Conservation (phyloP, 2,797 vertebrate species). For the Acipenser ruthenus region DNA sequence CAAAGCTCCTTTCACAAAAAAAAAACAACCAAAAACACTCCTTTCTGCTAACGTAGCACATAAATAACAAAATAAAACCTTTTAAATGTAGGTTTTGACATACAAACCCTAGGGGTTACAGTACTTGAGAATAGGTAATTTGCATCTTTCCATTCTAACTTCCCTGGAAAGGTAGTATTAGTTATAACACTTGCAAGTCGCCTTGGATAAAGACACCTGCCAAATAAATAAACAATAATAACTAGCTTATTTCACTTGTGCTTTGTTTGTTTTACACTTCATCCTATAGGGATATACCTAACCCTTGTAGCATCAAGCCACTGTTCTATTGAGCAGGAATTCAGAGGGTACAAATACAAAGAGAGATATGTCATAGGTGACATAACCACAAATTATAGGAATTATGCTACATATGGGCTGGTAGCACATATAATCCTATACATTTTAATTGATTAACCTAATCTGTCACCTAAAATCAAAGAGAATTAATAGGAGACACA, state of each 20-base stretch:
- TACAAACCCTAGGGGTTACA: no score
- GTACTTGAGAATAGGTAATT: no score
- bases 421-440: slow-evolving; percentile 48
- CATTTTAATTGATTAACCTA: slow-evolving; percentile 62
- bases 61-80: no score
- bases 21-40: no score
- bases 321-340: slow-evolving; percentile 38
- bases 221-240: no score
- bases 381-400: slow-evolving; percentile 61
- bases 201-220: no score
- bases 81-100: no score
- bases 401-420: slow-evolving; percentile 56
- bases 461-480: slow-evolving; percentile 65
- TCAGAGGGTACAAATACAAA: slow-evolving; percentile 50
- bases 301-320: slow-evolving; percentile 33
- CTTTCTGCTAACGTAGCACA: no score
- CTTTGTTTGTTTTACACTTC: slow-evolving; percentile 25
- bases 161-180: no score
- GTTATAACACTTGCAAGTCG: no score
- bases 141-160: no score
- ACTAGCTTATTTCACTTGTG: background rate
- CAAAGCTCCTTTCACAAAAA: no score
- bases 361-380: slow-evolving; percentile 37
- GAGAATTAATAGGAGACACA: slow-evolving; percentile 58
- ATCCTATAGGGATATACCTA: slow-evolving; percentile 30